These are phyloP conservation scores for Anoplius nigerrimus DNA, from an alignment of 2,888 invertebrate genomes.

Conservation along the genomic window DNA sequence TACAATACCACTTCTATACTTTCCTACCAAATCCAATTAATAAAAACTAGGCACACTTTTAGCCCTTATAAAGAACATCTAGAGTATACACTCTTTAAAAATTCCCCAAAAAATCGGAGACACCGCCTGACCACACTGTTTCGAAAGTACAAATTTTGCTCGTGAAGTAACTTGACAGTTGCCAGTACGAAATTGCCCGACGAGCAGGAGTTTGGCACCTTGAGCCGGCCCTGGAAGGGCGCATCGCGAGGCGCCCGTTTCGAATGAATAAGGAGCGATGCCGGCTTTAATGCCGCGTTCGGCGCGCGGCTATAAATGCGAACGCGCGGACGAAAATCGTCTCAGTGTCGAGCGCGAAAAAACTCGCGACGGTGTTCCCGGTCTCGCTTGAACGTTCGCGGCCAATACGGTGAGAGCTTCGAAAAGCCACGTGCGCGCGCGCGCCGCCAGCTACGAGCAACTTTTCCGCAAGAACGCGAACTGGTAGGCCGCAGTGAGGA, in stretches of 20 bases:
- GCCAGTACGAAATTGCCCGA: too few species aligned
- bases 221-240: conserved; percentile 45
- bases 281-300: conserved; percentile 30
- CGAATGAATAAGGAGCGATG: background rate
- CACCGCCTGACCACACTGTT: too few species aligned
- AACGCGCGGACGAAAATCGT: conserved; percentile 56
- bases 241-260: conserved; percentile 23
- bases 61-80: too few species aligned
- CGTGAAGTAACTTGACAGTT: too few species aligned
- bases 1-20: too few species aligned
- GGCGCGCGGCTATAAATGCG: conserved; percentile 53
- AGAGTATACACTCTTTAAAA: too few species aligned
- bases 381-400: background rate
- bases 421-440: conserved; percentile 16
- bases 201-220: conserved; percentile 12
- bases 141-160: too few species aligned
- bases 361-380: conserved; percentile 35
- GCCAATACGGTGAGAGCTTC: conserved; percentile 3
- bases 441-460: background rate
- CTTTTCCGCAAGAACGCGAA: too few species aligned
- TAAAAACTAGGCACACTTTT: too few species aligned
- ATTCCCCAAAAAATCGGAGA: too few species aligned
- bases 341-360: conserved; percentile 57
- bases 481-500: too few species aligned
- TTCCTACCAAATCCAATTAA: too few species aligned